Conservation (phyloP, 2,888 invertebrate genomes). For the Myathropa florea region DNA sequence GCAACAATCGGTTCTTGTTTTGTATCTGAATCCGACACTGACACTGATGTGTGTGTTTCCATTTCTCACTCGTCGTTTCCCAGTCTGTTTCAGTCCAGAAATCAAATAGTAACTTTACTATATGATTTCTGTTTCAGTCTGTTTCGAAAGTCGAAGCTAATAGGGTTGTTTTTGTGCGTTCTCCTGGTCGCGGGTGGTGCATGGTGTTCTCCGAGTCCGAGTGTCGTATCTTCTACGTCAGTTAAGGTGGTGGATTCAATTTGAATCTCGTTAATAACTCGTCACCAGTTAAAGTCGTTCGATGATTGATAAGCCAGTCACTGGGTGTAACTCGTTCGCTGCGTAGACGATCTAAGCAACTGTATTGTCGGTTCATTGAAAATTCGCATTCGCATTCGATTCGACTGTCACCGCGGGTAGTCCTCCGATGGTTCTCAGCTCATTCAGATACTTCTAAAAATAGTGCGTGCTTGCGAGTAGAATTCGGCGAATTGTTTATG, state of each 20-base stretch:
- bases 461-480: background rate
- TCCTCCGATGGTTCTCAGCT: background rate
- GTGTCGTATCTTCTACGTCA: background rate
- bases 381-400: background rate
- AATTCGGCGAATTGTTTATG: background rate
- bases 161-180: constrained; percentile 29
- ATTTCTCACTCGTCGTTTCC: constrained; percentile 34
- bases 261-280: background rate
- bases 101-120: no score
- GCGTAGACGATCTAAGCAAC: background rate
- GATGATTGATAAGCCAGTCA: background rate
- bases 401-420: background rate
- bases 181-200: background rate
- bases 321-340: background rate
- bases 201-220: background rate
- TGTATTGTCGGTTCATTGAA: background rate
- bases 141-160: constrained; percentile 55
- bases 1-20: constrained; percentile 37
- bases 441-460: background rate
- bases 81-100: constrained; percentile 62
- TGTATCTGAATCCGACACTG: constrained; percentile 5
- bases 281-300: no score
- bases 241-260: background rate
- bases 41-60: background rate
- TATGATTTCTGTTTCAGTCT: constrained; percentile 64